A percentile compares a stretch with the other conserved stretches of the same genome.
Conservation (phyloP, 92 coral and sea anemone species). For the Epizoanthus fatuus region DNA sequence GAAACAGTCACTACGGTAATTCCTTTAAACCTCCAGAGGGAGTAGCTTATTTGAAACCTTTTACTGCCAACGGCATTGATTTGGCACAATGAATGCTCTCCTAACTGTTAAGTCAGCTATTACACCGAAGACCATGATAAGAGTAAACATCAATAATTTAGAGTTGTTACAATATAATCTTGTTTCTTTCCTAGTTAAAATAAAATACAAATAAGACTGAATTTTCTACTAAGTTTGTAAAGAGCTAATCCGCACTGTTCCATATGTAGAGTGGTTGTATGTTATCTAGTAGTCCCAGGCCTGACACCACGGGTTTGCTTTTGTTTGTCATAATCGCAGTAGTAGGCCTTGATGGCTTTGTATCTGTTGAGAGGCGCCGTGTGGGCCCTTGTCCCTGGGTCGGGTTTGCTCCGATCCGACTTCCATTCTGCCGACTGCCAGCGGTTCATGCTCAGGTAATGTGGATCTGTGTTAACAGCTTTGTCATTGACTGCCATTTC, state of each 20-base stretch:
- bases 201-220: too few relatives aligned
- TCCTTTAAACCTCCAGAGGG: too few relatives aligned
- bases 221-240: too few relatives aligned
- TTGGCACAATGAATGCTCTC: too few relatives aligned
- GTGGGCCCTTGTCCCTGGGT: slow-evolving; percentile 66
- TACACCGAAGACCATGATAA: too few relatives aligned
- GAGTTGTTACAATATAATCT: too few relatives aligned
- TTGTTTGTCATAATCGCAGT: slow-evolving; percentile 76
- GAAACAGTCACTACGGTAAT: too few relatives aligned
- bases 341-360: slow-evolving; percentile 85
- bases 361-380: slow-evolving; percentile 79
- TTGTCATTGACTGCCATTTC: slow-evolving; percentile 35
- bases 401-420: slow-evolving; percentile 74
- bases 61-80: too few relatives aligned
- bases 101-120: too few relatives aligned
- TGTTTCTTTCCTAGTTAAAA: too few relatives aligned
- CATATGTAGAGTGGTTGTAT: background rate
- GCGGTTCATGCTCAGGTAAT: slow-evolving; percentile 80
- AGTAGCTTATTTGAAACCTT: too few relatives aligned
- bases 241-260: background rate
- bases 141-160: too few relatives aligned
- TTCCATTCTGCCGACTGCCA: slow-evolving; percentile 97
- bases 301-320: background rate
- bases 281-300: slow-evolving; percentile 20
- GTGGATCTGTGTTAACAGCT: slow-evolving; percentile 91